A percentile compares a stretch with the other conserved stretches of the same genome.
phyloP scores from a whole-genome alignment of 2,113 vertebrate genomes.

The Chionis minor region DNA sequence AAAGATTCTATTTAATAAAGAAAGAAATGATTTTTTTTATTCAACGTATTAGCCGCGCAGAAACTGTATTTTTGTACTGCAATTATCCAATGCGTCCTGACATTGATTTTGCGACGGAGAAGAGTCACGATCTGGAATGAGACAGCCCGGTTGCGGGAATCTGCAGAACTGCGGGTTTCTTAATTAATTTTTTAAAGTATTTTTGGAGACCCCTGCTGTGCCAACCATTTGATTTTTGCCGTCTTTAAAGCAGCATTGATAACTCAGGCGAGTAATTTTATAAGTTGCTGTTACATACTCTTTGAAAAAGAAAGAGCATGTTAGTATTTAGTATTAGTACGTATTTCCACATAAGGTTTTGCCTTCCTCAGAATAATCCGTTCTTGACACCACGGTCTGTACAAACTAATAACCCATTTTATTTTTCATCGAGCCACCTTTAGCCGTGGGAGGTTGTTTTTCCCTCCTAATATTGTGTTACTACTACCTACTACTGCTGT shows the following conservation, averaged over 20 bases:
- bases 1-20: slow-evolving; percentile 21
- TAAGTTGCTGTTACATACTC: not conserved
- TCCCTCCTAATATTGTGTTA: not conserved
- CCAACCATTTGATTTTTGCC: not conserved
- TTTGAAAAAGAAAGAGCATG: not conserved
- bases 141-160: not conserved
- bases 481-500: not conserved
- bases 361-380: not conserved
- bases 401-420: not conserved
- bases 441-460: not conserved
- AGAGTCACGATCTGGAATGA: not conserved
- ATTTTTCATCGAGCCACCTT: not conserved
- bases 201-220: slow-evolving; percentile 23
- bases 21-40: slow-evolving; percentile 29
- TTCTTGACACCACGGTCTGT: not conserved
- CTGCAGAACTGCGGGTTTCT: not conserved
- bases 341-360: not conserved
- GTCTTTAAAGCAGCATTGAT: not conserved
- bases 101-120: not conserved
- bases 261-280: not conserved
- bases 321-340: not conserved
- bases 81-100: slow-evolving; percentile 12
- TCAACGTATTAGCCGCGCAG: slow-evolving; percentile 46
- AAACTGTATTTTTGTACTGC: slow-evolving; percentile 33
- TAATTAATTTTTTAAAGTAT: slow-evolving; percentile 27